Base-by-base conservation (phyloP, 2,113 vertebrate genomes). In the Lophura nycthemera region DNA sequence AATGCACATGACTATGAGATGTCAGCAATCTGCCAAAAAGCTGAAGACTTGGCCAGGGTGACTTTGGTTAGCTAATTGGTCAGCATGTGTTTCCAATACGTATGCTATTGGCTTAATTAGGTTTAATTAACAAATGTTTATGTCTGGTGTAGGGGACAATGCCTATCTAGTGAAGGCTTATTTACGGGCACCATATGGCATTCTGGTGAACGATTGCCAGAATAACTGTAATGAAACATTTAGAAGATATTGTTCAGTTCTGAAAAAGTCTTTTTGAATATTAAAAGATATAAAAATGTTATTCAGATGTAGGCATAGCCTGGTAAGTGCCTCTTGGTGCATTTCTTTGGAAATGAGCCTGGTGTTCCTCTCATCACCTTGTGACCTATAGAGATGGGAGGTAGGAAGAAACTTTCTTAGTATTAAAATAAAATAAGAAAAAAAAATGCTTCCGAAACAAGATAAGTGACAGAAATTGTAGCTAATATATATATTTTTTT, bases 111-210 rank as follows among this genome's bases (percentile, higher is more conserved):
- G 27, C 57, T 83, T 93, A 85, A 89, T 92, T 85, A 92, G 4
- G n/a, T 87, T 85, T 88, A 91, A 96, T 91, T 93, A 93, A 85
- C 64, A 67, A 88, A 56, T 71, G 45, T 67, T 92, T 92, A 83
- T 85, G 50, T 89, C 64, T 89, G 36, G 87, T 91, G 32, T 56
- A 83, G 54, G 34, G 43, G 50, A 71, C 78, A 94, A 92, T 67
- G 45, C 47, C 60, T 91, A 89, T 71, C 56, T 74, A 91, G 42
- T 64, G 32, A 91, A 89, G 74, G 17, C 9, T 92, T 96, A 77
- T 92, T 91, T 95, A 94, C 85, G 85, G 42, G 45, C 75, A 88
- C 69, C 91, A 80, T 92, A 86, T 47, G 60, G 59, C 42, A 79
- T 71, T 88, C 59, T 83, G 32, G 42, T 89, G 47, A 88, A 80